A percentile compares a stretch with the other conserved stretches of the same genome.
phyloP scores from a whole-genome alignment of 2,797 vertebrate species.

The Fringilla coelebs region DNA sequence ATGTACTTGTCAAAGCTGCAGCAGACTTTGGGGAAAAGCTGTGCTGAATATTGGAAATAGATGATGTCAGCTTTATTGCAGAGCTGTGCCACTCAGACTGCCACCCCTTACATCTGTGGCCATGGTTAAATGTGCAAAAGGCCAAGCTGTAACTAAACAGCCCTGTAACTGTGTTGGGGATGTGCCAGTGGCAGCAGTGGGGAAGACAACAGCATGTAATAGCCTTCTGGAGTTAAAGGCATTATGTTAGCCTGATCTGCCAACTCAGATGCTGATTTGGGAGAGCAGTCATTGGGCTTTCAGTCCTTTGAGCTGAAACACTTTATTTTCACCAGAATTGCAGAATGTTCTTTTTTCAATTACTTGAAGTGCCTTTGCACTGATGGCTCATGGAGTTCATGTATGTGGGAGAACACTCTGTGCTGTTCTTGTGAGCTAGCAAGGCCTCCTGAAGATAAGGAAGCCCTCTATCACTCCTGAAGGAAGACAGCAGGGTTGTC shows the following conservation, averaged over 20 bases:
- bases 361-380: background rate
- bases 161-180: background rate
- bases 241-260: background rate
- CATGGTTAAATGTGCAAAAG: slow-evolving; percentile 19
- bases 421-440: no score
- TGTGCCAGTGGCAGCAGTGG: background rate
- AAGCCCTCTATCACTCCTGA: no score
- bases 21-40: background rate
- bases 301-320: background rate
- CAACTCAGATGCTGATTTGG: background rate
- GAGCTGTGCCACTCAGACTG: background rate
- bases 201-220: background rate
- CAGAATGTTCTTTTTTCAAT: background rate
- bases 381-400: background rate
- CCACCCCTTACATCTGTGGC: slow-evolving; percentile 31
- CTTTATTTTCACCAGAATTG: background rate
- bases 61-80: background rate
- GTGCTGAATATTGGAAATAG: background rate
- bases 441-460: no score
- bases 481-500: no score
- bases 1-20: background rate
- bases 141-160: slow-evolving; percentile 22
- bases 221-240: background rate
- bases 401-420: no score
- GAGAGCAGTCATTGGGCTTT: background rate